Percentiles rank a stretch among this genome's conserved stretches.
phyloP scores from a whole-genome alignment of 2,888 invertebrate genomes.

The Leptogaster cylindrica region DNA sequence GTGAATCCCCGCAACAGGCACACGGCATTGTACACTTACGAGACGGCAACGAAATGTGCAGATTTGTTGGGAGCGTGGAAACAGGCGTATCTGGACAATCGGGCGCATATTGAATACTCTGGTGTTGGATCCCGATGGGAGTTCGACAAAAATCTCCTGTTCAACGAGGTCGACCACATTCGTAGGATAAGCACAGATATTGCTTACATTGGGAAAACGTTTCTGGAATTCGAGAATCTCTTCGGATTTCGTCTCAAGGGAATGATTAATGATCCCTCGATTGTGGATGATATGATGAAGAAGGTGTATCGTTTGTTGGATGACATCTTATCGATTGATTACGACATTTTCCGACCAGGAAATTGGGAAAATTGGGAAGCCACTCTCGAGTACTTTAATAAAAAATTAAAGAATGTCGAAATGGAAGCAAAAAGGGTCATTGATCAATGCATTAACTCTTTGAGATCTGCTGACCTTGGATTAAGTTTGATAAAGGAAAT shows the following conservation, averaged over 20 bases:
- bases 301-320: constrained; percentile 78
- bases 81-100: constrained; percentile 74
- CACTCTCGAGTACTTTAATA: constrained; percentile 78
- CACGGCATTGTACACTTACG: constrained; percentile 55
- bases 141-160: constrained; percentile 82
- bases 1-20: too few relatives aligned
- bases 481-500: constrained; percentile 81
- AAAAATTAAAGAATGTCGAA: constrained; percentile 76
- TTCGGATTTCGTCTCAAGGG: constrained; percentile 87
- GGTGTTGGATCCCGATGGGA: constrained; percentile 91
- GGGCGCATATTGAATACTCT: constrained; percentile 83
- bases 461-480: constrained; percentile 83
- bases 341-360: constrained; percentile 80
- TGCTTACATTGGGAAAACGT: constrained; percentile 77
- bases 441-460: constrained; percentile 81
- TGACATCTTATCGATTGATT: constrained; percentile 79
- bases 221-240: constrained; percentile 87
- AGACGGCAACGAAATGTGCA: constrained; percentile 59
- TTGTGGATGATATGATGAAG: constrained; percentile 83
- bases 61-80: constrained; percentile 62
- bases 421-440: constrained; percentile 84
- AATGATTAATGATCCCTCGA: constrained; percentile 84
- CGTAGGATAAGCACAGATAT: constrained; percentile 80
- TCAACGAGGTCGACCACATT: constrained; percentile 85
- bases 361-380: constrained; percentile 88